Percentiles rank a stretch among this genome's conserved stretches.
Evolutionary conservation across 2,888 invertebrate species (phyloP).

Genomic region (Eilema griseolum): DNA sequence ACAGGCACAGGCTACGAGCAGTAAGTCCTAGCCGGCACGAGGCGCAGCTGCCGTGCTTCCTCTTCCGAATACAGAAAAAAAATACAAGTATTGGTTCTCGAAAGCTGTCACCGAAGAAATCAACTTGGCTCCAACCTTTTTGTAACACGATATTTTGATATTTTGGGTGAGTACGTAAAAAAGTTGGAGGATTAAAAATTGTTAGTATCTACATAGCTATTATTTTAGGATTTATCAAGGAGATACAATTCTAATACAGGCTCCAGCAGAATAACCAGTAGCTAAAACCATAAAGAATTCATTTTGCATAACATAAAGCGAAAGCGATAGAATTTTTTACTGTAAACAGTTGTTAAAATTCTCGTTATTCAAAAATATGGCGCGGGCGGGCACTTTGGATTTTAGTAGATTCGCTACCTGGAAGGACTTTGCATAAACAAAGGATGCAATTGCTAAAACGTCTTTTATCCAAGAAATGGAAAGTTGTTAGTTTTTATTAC

Average conservation of each 20-base stretch:
- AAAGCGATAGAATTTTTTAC: conserved; percentile 45
- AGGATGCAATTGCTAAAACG: conserved; percentile 58
- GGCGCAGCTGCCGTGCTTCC: conserved; percentile 84
- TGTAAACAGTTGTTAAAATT: conserved; percentile 20
- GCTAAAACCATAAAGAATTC: conserved; percentile 24
- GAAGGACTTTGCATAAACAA: conserved; percentile 77
- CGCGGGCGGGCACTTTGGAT: conserved; percentile 38
- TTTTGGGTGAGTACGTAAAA: conserved; percentile 31
- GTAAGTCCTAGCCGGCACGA: conserved; percentile 74
- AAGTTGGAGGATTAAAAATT: conserved; percentile 28
- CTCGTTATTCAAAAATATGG: conserved; percentile 35
- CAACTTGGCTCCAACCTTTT: conserved; percentile 50
- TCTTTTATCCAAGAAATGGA: conserved; percentile 51
- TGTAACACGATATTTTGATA: conserved; percentile 46
- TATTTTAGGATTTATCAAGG: conserved; percentile 5
- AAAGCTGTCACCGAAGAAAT: conserved; percentile 78
- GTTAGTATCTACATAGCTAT: conserved; percentile 8
- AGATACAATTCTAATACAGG: conserved; percentile 19
- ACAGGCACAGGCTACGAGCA: conserved; percentile 60
- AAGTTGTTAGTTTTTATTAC: conserved; percentile 27
- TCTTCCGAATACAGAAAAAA: conserved; percentile 77
- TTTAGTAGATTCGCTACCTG: conserved; percentile 67
- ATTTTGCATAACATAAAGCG: conserved; percentile 38
- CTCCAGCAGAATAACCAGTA: conserved; percentile 13
- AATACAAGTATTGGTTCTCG: conserved; percentile 67